phyloP scores from a whole-genome alignment of 2,888 invertebrate genomes.

The Volucella bombylans region DNA sequence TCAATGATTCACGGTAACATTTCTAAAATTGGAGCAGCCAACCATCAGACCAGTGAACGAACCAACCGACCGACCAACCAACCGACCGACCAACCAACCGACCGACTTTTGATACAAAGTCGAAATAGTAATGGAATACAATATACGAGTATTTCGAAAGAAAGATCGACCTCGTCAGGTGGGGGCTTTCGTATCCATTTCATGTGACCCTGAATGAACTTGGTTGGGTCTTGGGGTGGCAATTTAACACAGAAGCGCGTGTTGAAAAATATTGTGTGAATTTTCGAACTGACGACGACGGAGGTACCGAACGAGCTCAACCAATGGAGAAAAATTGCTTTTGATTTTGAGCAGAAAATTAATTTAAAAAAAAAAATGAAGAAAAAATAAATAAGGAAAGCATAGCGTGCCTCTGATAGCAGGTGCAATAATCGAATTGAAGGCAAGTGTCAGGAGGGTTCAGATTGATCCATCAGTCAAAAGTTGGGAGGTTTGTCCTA shows the following conservation, averaged over 20 bases:
- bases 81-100: no score
- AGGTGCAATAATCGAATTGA: conserved; percentile 41
- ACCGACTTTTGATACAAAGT: conserved; percentile 21
- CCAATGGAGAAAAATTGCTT: conserved; percentile 49
- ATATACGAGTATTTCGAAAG: conserved; percentile 3
- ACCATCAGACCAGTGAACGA: no score
- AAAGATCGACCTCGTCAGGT: conserved; percentile 15
- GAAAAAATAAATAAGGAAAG: no score
- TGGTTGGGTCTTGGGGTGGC: conserved; percentile 17
- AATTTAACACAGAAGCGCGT: conserved; percentile 56
- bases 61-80: no score
- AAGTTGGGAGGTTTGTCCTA: background rate
- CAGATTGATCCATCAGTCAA: conserved; percentile 12
- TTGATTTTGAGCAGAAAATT: conserved; percentile 44
- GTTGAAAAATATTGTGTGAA: conserved; percentile 36
- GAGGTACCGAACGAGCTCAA: background rate
- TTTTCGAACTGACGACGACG: background rate
- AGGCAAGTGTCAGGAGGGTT: conserved; percentile 65
- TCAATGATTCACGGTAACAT: conserved; percentile 67
- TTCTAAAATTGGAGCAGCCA: conserved; percentile 65
- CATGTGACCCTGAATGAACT: conserved; percentile 62
- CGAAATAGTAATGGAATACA: conserved; percentile 43
- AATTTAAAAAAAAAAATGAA: conserved; percentile 43
- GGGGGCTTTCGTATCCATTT: conserved; percentile 52
- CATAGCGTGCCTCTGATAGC: conserved; percentile 54